A percentile compares a stretch with the other conserved stretches of the same genome.
Conservation (phyloP, 2,113 vertebrate genomes). For the Sinocyclocheilus grahami region DNA sequence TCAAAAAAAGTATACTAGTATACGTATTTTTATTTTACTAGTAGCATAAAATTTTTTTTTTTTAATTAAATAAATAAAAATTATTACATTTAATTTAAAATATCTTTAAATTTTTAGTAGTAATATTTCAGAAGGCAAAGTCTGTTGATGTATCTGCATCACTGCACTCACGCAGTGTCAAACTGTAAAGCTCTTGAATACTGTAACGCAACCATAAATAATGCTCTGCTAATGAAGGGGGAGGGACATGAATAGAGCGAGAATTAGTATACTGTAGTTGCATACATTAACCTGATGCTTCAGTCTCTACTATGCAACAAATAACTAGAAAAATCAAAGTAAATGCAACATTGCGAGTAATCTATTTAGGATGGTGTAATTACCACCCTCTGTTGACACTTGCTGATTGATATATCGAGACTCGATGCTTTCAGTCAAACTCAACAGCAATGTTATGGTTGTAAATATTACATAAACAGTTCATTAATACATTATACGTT, state of each 20-base stretch:
- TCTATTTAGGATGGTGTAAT: background rate
- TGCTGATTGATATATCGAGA: background rate
- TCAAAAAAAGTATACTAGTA: too few species aligned
- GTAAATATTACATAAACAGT: background rate
- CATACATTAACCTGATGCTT: conserved; percentile 10
- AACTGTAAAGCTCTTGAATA: background rate
- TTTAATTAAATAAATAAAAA: too few species aligned
- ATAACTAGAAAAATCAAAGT: background rate
- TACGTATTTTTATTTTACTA: too few species aligned
- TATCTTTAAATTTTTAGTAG: too few species aligned
- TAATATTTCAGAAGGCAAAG: background rate
- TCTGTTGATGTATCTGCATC: background rate
- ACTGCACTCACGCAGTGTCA: background rate
- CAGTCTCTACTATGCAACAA: background rate
- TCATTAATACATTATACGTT: background rate
- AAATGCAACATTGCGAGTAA: background rate
- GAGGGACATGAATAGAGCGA: background rate
- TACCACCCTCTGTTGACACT: background rate
- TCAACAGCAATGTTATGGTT: conserved; percentile 11
- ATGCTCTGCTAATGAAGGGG: conserved; percentile 21
- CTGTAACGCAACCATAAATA: background rate
- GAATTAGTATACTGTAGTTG: background rate
- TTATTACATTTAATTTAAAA: too few species aligned
- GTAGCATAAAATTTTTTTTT: too few species aligned
- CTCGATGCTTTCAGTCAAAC: background rate